phyloP scores from a whole-genome alignment of 2,888 invertebrate species.

The Hylaea fasciaria region DNA sequence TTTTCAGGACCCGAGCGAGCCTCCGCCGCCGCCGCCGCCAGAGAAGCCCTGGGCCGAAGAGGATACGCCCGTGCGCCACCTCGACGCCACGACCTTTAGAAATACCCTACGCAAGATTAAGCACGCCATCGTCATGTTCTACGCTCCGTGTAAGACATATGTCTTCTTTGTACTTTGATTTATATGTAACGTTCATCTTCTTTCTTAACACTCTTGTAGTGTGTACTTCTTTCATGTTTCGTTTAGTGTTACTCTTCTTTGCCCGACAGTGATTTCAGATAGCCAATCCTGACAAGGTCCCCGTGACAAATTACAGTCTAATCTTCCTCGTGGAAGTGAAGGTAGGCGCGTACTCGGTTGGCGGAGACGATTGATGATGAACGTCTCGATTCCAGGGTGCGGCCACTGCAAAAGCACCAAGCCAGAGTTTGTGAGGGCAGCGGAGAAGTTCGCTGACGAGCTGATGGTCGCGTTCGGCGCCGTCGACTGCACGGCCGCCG shows the following conservation, averaged over 20 bases:
- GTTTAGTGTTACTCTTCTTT: no score
- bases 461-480: constrained; percentile 92
- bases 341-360: no score
- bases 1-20: constrained; percentile 89
- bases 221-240: no score
- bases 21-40: constrained; percentile 92
- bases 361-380: no score
- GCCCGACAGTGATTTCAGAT: no score
- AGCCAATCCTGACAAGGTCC: no score
- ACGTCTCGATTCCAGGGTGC: constrained; percentile 88
- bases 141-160: constrained; percentile 93
- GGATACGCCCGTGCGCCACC: constrained; percentile 90
- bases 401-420: constrained; percentile 95
- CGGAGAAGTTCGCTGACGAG: constrained; percentile 90
- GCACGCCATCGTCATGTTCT: constrained; percentile 95
- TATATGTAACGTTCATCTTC: no score
- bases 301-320: no score
- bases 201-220: no score
- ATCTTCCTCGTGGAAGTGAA: no score
- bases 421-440: constrained; percentile 90
- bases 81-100: constrained; percentile 89
- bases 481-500: constrained; percentile 90
- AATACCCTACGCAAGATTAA: constrained; percentile 92
- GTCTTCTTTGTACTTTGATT: no score
- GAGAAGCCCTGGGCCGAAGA: constrained; percentile 93